Evolutionary conservation across 92 coral and sea anemone genomes (phyloP).

Genomic region (Porites evermanni): DNA sequence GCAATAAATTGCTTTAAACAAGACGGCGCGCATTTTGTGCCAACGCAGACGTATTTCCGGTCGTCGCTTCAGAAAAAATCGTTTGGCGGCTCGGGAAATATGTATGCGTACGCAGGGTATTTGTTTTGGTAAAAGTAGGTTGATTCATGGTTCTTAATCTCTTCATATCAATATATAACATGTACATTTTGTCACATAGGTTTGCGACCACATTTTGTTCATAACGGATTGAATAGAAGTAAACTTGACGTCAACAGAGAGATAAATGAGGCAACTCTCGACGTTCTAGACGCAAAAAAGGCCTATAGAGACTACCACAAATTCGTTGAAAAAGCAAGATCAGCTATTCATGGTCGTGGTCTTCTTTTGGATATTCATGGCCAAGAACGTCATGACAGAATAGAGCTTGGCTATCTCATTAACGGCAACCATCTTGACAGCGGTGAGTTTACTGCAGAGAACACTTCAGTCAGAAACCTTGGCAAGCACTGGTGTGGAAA

Average conservation of each 20-base stretch:
- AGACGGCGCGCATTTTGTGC: too few species aligned
- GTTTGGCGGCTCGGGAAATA: too few species aligned
- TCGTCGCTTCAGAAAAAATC: too few species aligned
- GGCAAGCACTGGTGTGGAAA: constrained; percentile 2
- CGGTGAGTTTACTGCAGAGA: background rate
- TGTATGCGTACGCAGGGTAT: too few species aligned
- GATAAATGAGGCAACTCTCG: constrained; percentile 36
- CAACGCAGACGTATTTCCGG: too few species aligned
- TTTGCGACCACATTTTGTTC: constrained; percentile 48
- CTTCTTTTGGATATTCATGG: constrained; percentile 46
- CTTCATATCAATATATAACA: background rate
- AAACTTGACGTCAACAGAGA: constrained; percentile 42
- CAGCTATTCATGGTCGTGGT: constrained; percentile 6
- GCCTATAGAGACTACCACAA: constrained; percentile 37
- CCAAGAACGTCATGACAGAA: constrained; percentile 10
- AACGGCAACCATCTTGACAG: background rate
- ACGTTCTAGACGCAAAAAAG: constrained; percentile 27
- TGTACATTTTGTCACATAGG: background rate
- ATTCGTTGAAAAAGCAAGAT: constrained; percentile 23
- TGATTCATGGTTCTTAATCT: background rate
- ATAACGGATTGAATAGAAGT: constrained; percentile 28
- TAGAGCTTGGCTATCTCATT: constrained; percentile 47
- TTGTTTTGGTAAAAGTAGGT: background rate
- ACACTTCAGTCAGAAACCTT: constrained; percentile 32
- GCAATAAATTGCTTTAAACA: too few species aligned